phyloP scores from a whole-genome alignment of 2,888 invertebrate species.

The Scrobipalpa atriplicella region DNA sequence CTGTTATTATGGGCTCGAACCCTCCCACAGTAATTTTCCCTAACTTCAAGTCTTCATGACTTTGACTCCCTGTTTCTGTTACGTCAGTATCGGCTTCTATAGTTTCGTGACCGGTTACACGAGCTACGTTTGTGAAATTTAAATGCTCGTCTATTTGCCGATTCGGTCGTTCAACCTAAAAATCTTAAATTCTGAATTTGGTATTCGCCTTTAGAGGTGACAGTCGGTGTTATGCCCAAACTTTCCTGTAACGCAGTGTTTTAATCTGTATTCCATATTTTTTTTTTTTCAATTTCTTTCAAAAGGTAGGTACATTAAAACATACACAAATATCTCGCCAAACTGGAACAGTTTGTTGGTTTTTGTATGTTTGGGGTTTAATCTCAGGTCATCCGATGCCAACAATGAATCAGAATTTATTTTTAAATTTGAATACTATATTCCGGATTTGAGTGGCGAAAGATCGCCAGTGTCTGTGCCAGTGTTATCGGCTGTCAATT shows the following conservation, averaged over 20 bases:
- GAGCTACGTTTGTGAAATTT: slow-evolving; percentile 13
- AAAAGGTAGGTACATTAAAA: no score
- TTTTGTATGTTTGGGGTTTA: neutral
- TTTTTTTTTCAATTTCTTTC: no score
- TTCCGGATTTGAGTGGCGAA: neutral
- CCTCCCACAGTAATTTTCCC: slow-evolving; percentile 21
- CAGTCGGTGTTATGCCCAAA: neutral
- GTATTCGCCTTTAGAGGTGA: neutral
- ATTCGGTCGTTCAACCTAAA: slow-evolving; percentile 18
- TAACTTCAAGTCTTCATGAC: slow-evolving; percentile 22
- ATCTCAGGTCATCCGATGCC: slow-evolving; percentile 6
- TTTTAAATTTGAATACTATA: slow-evolving; percentile 10
- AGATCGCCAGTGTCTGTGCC: neutral
- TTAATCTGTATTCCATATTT: neutral
- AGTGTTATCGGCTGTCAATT: slow-evolving; percentile 7
- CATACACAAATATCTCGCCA: no score
- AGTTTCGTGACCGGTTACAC: slow-evolving; percentile 10
- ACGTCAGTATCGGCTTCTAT: neutral
- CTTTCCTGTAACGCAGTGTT: neutral
- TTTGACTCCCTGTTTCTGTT: slow-evolving; percentile 15
- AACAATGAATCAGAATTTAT: slow-evolving; percentile 9
- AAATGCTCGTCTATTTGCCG: neutral
- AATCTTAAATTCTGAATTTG: slow-evolving; percentile 12
- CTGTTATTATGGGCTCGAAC: slow-evolving; percentile 23
- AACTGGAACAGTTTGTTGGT: no score